phyloP scores from a whole-genome alignment of 2,888 invertebrate species.

The Heliothis peltigera region DNA sequence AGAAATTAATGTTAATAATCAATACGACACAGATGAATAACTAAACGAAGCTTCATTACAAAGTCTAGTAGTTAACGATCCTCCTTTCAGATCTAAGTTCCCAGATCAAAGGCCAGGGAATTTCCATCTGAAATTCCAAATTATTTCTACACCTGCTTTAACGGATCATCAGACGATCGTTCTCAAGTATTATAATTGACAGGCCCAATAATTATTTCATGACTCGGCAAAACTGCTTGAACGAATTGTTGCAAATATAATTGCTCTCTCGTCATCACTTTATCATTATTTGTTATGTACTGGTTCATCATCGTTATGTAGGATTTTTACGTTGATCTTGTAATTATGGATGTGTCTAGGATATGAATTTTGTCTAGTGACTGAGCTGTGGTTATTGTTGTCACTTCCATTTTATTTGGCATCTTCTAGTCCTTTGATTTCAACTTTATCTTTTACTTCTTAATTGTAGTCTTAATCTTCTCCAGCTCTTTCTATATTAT shows the following conservation, averaged over 20 bases:
- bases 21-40: neutral
- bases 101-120: neutral
- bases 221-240: constrained; percentile 35
- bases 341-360: neutral
- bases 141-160: constrained; percentile 22
- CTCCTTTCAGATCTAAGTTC: neutral
- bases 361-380: neutral
- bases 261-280: constrained; percentile 32
- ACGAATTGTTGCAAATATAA: constrained; percentile 40
- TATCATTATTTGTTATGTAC: constrained; percentile 21
- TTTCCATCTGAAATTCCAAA: constrained; percentile 10
- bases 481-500: neutral
- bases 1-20: neutral
- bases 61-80: neutral
- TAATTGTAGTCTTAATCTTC: neutral
- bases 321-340: constrained; percentile 1
- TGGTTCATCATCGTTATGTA: constrained; percentile 8
- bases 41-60: neutral
- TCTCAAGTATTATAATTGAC: constrained; percentile 46
- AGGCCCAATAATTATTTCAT: constrained; percentile 48
- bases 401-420: neutral
- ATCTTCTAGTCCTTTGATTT: neutral
- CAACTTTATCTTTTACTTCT: neutral
- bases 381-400: neutral
- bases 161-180: constrained; percentile 17